A percentile compares a stretch with the other conserved stretches of the same genome.
These are phyloP conservation scores for Falco cherrug DNA, from an alignment of 2,797 vertebrate genomes.

Conservation along the genomic window DNA sequence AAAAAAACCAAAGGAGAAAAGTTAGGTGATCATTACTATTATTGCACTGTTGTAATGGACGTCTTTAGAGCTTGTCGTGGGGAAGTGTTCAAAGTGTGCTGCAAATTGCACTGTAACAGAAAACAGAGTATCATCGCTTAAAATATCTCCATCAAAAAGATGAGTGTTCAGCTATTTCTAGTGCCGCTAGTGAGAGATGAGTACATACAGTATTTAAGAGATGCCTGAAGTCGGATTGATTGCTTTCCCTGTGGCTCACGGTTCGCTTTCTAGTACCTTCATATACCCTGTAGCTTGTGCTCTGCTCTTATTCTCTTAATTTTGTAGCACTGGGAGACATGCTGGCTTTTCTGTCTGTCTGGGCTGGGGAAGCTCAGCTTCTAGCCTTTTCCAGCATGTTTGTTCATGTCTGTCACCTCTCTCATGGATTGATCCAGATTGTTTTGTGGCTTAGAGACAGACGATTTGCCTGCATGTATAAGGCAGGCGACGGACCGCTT, in stretches of 20 bases:
- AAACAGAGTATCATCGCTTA: slow-evolving; percentile 9
- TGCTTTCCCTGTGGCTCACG: background rate
- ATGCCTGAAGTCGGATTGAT: slow-evolving; percentile 14
- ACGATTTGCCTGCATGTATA: background rate
- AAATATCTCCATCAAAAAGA: slow-evolving; percentile 53
- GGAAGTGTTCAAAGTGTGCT: slow-evolving; percentile 11
- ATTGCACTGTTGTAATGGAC: background rate
- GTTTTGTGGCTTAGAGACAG: slow-evolving; percentile 29
- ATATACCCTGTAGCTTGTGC: background rate
- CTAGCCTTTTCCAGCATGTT: background rate
- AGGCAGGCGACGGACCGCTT: background rate
- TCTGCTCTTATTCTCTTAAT: background rate
- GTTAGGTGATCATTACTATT: background rate
- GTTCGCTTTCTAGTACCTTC: background rate
- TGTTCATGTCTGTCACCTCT: slow-evolving; percentile 25
- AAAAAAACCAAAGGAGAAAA: background rate
- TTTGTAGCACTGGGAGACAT: background rate
- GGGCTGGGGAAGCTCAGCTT: background rate
- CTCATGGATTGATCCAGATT: background rate
- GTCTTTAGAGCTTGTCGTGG: background rate
- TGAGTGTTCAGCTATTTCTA: slow-evolving; percentile 47
- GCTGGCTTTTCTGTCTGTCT: background rate
- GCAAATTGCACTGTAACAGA: slow-evolving; percentile 23
- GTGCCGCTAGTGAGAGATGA: slow-evolving; percentile 41
- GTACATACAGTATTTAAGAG: slow-evolving; percentile 34